A percentile compares a stretch with the other conserved stretches of the same genome.
Conservation (phyloP, 1,140 invertebrate species). For the Nilaparvata lugens region DNA sequence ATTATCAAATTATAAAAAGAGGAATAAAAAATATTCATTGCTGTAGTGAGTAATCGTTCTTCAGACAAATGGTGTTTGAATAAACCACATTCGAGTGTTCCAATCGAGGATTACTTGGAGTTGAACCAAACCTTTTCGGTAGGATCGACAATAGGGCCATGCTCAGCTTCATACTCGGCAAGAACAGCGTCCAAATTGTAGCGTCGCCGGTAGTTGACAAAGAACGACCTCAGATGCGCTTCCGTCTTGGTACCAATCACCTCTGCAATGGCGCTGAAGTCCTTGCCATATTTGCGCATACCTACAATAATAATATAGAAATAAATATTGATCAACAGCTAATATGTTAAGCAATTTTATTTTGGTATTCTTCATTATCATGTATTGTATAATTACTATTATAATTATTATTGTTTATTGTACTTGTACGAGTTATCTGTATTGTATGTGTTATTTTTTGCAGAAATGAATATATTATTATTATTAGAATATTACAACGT, state of each 20-base stretch:
- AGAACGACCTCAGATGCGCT: constrained; percentile 82
- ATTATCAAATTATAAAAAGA: no score
- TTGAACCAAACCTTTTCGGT: neutral
- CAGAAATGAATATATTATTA: no score
- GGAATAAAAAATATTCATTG: neutral
- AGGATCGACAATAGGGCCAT: constrained; percentile 42
- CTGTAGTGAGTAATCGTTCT: neutral
- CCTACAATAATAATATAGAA: constrained; percentile 32
- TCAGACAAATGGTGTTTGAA: neutral
- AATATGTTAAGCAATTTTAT: no score
- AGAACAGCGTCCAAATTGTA: constrained; percentile 86
- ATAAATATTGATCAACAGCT: no score
- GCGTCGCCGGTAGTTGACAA: constrained; percentile 77
- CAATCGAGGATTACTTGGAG: neutral
- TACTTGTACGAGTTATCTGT: no score
- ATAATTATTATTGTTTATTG: no score
- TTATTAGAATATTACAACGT: no score
- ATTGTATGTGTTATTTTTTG: no score
- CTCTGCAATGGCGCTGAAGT: constrained; percentile 92
- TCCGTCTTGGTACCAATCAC: constrained; percentile 92
- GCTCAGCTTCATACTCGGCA: constrained; percentile 76
- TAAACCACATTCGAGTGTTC: neutral
- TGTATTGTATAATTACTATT: no score
- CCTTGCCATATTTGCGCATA: constrained; percentile 88
- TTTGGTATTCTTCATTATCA: no score